Evolutionary conservation across 2,888 invertebrate species (phyloP).

Genomic region (Drosophila prolongata): DNA sequence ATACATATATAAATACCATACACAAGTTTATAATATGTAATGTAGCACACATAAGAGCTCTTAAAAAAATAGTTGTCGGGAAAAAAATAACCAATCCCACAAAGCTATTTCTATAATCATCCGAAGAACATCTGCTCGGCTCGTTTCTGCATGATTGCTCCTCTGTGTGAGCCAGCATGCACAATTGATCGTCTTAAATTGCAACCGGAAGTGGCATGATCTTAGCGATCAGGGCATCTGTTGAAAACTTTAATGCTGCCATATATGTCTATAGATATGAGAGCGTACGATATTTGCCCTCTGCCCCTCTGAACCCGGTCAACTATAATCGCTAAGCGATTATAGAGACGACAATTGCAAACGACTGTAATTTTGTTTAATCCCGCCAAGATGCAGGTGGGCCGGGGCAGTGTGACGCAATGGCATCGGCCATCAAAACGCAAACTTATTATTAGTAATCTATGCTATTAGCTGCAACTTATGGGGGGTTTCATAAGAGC

Average conservation of each 20-base stretch:
- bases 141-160: constrained; percentile 7
- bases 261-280: background rate
- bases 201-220: constrained; percentile 27
- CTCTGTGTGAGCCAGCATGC: background rate
- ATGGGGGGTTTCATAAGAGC: constrained; percentile 10
- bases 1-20: no score
- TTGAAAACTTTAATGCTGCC: constrained; percentile 1
- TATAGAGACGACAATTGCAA: constrained; percentile 8
- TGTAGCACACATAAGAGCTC: no score
- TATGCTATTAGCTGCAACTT: constrained; percentile 15
- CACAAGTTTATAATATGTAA: no score
- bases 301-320: background rate
- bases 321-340: constrained; percentile 4
- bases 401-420: background rate
- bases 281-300: background rate
- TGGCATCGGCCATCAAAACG: background rate
- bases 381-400: constrained; percentile 1
- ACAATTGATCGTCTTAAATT: constrained; percentile 15
- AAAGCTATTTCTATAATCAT: background rate
- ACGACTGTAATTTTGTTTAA: constrained; percentile 8
- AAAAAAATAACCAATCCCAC: background rate
- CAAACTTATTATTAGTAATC: constrained; percentile 13
- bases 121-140: constrained; percentile 1
- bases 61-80: no score
- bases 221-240: constrained; percentile 6